These are phyloP conservation scores for Drosophila nebulosa DNA, from an alignment of 1,140 invertebrate genomes.

Conservation along the genomic window DNA sequence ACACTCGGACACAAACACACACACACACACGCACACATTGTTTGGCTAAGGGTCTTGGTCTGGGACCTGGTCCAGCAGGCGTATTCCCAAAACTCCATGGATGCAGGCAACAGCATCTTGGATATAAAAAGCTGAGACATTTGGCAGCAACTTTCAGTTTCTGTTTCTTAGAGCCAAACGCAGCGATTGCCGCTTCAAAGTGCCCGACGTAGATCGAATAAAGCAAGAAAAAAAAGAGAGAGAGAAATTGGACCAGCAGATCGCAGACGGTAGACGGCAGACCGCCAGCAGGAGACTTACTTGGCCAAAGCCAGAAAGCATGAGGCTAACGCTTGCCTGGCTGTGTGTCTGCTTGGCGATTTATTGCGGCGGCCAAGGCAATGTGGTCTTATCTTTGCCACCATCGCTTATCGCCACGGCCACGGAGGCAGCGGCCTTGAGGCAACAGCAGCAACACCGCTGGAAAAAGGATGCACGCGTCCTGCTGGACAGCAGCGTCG, in stretches of 20 bases:
- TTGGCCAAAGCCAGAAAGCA: conserved; percentile 43
- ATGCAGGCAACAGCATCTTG: conserved; percentile 21
- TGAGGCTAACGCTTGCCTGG: conserved; percentile 77
- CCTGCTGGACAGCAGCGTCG: conserved; percentile 63
- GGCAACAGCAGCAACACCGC: conserved; percentile 21
- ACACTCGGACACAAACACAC: background rate
- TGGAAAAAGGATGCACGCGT: conserved; percentile 78
- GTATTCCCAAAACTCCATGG: conserved; percentile 68
- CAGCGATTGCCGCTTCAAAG: conserved; percentile 63
- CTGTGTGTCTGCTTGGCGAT: conserved; percentile 71
- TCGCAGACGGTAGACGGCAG: no score
- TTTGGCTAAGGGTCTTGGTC: conserved; percentile 5
- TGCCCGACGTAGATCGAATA: conserved; percentile 46
- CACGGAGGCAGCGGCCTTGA: conserved; percentile 73
- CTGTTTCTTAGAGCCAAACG: conserved; percentile 61
- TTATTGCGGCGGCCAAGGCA: conserved; percentile 74
- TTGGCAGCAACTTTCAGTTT: conserved; percentile 72
- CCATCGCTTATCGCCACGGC: conserved; percentile 79
- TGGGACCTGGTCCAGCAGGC: conserved; percentile 35
- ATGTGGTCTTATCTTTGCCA: conserved; percentile 79
- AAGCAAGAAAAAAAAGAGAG: conserved; percentile 4
- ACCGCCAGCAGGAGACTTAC: conserved; percentile 15
- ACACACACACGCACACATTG: conserved; percentile 20
- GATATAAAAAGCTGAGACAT: conserved; percentile 72
- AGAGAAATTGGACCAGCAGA: conserved; percentile 52